These are phyloP conservation scores for Garrulus glandarius DNA, from an alignment of 2,797 vertebrate genomes.

Conservation along the genomic window DNA sequence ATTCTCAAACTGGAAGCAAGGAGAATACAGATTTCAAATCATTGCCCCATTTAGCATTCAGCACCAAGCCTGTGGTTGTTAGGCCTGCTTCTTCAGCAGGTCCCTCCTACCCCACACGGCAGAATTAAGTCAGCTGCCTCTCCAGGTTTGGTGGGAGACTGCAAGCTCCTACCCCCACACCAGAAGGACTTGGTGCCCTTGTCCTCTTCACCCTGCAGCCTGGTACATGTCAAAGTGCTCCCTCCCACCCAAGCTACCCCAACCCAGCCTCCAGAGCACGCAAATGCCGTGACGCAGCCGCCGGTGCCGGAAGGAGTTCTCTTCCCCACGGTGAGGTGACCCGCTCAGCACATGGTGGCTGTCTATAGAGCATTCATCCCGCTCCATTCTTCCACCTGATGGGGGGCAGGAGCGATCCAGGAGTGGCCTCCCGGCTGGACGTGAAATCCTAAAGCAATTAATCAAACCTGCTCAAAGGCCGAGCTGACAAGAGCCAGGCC, in stretches of 20 bases:
- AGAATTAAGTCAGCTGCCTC: neutral
- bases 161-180: neutral
- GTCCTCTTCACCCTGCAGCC: neutral
- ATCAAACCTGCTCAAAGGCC: constrained; percentile 88
- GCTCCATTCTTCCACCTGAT: constrained; percentile 76
- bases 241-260: neutral
- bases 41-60: neutral
- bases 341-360: constrained; percentile 84
- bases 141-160: neutral
- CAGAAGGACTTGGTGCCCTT: neutral
- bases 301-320: constrained; percentile 51
- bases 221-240: neutral
- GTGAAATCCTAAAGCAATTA: constrained; percentile 98
- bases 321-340: constrained; percentile 73
- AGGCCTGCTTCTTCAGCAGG: neutral
- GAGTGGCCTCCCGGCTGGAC: constrained; percentile 77
- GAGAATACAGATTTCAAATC: neutral
- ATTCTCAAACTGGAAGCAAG: neutral
- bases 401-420: constrained; percentile 69
- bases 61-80: neutral
- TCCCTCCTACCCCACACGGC: neutral
- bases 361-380: constrained; percentile 68
- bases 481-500: constrained; percentile 87
- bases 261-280: neutral
- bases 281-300: neutral